Percentiles rank a stretch among this genome's conserved stretches.
phyloP scores from a whole-genome alignment of 2,888 invertebrate genomes.

The Drosophila paranaensis region DNA sequence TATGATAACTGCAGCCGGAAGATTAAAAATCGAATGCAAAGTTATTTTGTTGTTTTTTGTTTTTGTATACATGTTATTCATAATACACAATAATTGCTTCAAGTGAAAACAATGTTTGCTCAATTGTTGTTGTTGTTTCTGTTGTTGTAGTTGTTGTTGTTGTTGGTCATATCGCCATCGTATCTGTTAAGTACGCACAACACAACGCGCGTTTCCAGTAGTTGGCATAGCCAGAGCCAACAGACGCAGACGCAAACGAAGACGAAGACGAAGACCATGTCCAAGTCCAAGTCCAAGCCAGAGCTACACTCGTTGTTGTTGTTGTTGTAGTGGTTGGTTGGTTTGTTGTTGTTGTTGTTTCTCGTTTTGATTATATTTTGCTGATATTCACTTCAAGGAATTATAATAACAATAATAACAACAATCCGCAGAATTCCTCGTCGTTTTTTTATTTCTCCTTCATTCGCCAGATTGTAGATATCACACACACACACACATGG shows the following conservation, averaged over 20 bases:
- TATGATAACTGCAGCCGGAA: conserved; percentile 28
- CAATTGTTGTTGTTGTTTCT: conserved; percentile 33
- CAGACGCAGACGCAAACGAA: conserved; percentile 6
- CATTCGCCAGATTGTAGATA: conserved; percentile 81
- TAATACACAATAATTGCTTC: conserved; percentile 78
- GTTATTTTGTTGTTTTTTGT: not conserved
- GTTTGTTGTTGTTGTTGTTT: conserved; percentile 54
- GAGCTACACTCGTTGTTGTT: conserved; percentile 12
- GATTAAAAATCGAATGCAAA: conserved; percentile 34
- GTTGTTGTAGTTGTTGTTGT: conserved; percentile 20
- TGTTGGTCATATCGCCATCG: conserved; percentile 50
- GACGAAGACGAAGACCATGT: conserved; percentile 28
- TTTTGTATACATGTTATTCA: conserved; percentile 27
- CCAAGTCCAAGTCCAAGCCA: conserved; percentile 46
- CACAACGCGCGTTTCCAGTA: conserved; percentile 54
- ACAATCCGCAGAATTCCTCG: conserved; percentile 84
- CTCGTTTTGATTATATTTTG: conserved; percentile 82
- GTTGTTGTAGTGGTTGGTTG: conserved; percentile 8
- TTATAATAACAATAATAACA: conserved; percentile 84
- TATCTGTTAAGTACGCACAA: conserved; percentile 65
- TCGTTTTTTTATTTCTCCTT: conserved; percentile 64
- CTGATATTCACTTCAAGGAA: conserved; percentile 84
- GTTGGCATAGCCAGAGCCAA: conserved; percentile 25
- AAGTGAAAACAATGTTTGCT: conserved; percentile 72
- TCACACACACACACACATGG: conserved; percentile 56